Base-by-base conservation (phyloP, 2,888 invertebrate species). In the Anoncus sp. region DNA sequence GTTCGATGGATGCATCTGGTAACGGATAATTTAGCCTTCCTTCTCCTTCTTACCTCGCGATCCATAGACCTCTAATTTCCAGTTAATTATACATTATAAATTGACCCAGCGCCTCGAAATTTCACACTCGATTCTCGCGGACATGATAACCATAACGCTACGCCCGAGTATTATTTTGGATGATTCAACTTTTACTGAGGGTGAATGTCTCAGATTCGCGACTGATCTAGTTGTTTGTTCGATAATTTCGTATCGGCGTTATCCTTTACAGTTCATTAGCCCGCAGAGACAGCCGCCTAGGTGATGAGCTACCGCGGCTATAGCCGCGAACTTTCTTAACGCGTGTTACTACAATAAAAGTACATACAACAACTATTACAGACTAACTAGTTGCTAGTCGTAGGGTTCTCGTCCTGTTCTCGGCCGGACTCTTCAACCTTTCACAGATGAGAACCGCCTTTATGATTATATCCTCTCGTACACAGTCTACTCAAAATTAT, bases 351-450 rank as follows among this genome's bases (percentile, higher is more conserved):
- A 62, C 20, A 71, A 59, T n/a, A n/a, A n/a, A 65, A 57, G 71
- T 69, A 72, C 75, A 70, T 62, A 75, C 51, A 49, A 53, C 47
- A 57, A 70, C 66, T 71, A 74, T 79, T 78, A 79, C 67, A 69
- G 63, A 66, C 81, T 81, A 81, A 79, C 70, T 81, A 81, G 65
- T 74, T 51, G 51, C 69, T 81, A 81, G 60, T 79, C 67, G 81
- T 79, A 81, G 81, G 76, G 75, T 81, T 76, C 69, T 75, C 81
- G 78, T 74, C 76, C 78, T 79, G 63, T 70, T 73, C 70, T 66
- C 70, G 66, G 67, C 74, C 57, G 66, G 71, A 57, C 59, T 77
- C 69, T 78, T 70, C 66, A 75, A 75, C 73, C 72, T 72, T 75
- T 75, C 75, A 73, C 53, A 69, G 70, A 75, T 77, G 65, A 69